A percentile compares a stretch with the other conserved stretches of the same genome.
These are phyloP conservation scores for Hydractinia symbiolongicarpus DNA, from an alignment of 30 jellyfish, hydroid and myxozoan genomes.

Conservation along the genomic window DNA sequence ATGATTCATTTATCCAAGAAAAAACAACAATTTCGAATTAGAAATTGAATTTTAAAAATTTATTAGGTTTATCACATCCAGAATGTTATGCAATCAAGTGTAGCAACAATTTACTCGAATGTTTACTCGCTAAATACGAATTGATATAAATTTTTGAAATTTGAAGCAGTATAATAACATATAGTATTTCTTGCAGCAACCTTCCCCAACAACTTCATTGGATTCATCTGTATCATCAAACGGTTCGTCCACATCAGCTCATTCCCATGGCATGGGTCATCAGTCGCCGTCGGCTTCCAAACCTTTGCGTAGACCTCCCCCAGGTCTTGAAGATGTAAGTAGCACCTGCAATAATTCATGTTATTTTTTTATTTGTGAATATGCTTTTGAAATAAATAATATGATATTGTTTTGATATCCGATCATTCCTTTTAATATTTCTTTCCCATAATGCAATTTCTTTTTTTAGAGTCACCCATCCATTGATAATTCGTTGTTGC, in stretches of 20 bases:
- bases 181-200: conserved; percentile 24
- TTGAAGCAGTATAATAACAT: background rate
- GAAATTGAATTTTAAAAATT: no score
- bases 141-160: background rate
- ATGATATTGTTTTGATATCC: background rate
- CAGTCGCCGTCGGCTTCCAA: conserved; percentile 32
- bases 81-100: no score
- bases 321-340: conserved; percentile 86
- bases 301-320: conserved; percentile 72
- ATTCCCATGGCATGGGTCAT: conserved; percentile 38
- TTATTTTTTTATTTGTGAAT: no score
- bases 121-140: no score
- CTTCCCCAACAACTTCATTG: conserved; percentile 65
- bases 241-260: conserved; percentile 47
- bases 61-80: no score
- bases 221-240: conserved; percentile 88
- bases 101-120: no score
- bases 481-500: conserved; percentile 46
- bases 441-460: no score
- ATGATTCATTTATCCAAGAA: no score
- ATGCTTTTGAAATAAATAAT: background rate
- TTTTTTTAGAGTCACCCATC: conserved; percentile 68
- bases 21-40: no score
- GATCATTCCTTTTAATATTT: background rate
- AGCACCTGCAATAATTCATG: no score